These are phyloP conservation scores for Rhodophaea formosa DNA, from an alignment of 2,888 invertebrate genomes.

Conservation along the genomic window DNA sequence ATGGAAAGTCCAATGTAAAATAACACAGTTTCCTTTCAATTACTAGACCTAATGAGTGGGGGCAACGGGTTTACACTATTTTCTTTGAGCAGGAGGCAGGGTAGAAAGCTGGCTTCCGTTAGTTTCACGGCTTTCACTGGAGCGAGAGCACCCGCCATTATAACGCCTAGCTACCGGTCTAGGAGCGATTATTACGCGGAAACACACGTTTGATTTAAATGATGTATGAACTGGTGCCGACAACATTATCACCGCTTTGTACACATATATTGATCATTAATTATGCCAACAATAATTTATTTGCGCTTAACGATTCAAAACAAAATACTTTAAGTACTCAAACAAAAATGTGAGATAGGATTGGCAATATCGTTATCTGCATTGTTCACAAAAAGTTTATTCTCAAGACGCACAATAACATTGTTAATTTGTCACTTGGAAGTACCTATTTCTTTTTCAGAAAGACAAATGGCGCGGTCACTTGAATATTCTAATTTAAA, in stretches of 20 bases:
- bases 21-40: slow-evolving; percentile 5
- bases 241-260: background rate
- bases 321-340: background rate
- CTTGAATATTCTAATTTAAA: slow-evolving; percentile 68
- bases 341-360: background rate
- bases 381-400: slow-evolving; percentile 23
- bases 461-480: slow-evolving; percentile 56
- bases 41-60: slow-evolving; percentile 6
- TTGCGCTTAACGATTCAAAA: background rate
- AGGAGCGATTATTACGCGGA: slow-evolving; percentile 22
- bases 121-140: slow-evolving; percentile 77
- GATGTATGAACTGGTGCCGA: background rate
- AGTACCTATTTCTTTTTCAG: slow-evolving; percentile 40
- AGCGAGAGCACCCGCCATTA: slow-evolving; percentile 27
- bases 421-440: slow-evolving; percentile 47
- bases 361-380: slow-evolving; percentile 1
- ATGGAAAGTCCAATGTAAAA: background rate
- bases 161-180: slow-evolving; percentile 37
- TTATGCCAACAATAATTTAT: background rate
- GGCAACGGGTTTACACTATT: slow-evolving; percentile 31
- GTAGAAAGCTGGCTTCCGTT: slow-evolving; percentile 76
- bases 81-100: slow-evolving; percentile 62
- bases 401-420: slow-evolving; percentile 36
- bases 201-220: slow-evolving; percentile 17
- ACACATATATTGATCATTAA: background rate